Percentiles rank a stretch among this genome's conserved stretches.
phyloP scores from a whole-genome alignment of 2,888 invertebrate genomes.

The Sinohyriopsis cumingii region DNA sequence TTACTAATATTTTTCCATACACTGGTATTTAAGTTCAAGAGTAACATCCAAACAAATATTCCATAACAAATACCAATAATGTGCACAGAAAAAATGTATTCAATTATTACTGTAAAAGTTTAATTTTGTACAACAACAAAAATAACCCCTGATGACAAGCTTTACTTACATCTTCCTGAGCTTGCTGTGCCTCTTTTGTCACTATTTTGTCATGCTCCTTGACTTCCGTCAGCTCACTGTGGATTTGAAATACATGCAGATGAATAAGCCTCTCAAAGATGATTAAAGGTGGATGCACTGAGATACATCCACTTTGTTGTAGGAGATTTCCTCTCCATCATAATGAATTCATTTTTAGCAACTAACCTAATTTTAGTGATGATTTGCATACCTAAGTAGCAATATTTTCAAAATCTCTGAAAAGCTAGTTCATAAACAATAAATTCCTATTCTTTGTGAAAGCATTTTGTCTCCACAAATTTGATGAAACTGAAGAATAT shows the following conservation, averaged over 20 bases:
- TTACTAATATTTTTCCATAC: too few relatives aligned
- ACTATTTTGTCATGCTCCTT: slow-evolving; percentile 70
- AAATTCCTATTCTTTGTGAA: too few relatives aligned
- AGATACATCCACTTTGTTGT: background rate
- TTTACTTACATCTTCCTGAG: slow-evolving; percentile 69
- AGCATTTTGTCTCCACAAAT: too few relatives aligned
- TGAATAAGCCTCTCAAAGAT: background rate
- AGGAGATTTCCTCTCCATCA: background rate
- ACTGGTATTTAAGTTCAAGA: too few relatives aligned
- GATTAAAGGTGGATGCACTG: background rate
- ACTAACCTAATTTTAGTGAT: too few relatives aligned
- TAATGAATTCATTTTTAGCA: background rate
- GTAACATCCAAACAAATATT: too few relatives aligned
- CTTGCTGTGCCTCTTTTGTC: slow-evolving; percentile 65
- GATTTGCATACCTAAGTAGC: too few relatives aligned
- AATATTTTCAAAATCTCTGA: too few relatives aligned
- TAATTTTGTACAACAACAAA: background rate
- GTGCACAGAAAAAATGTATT: background rate
- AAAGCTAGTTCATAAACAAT: too few relatives aligned
- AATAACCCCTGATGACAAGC: too few relatives aligned
- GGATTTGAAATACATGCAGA: slow-evolving; percentile 1
- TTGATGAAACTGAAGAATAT: too few relatives aligned
- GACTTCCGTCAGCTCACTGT: slow-evolving; percentile 69
- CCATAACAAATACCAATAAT: too few relatives aligned
- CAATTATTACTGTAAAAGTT: background rate